Conservation (phyloP, 2,888 invertebrate species). For the Drosophila meridionalis region DNA sequence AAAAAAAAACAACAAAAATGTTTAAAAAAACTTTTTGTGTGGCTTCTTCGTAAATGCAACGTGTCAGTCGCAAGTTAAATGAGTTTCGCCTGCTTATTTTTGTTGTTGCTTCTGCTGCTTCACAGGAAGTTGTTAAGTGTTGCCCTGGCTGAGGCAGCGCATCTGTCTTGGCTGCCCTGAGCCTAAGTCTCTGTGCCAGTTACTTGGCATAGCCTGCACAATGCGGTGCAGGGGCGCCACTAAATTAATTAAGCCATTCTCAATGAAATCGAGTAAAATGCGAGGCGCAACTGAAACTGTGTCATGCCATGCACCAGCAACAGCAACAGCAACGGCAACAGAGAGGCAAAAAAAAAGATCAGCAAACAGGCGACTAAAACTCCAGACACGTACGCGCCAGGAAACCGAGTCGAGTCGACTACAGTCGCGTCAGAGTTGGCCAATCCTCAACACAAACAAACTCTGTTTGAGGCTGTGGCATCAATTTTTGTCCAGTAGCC, state of each 20-base stretch:
- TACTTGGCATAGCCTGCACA: constrained; percentile 36
- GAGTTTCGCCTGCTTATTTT: constrained; percentile 53
- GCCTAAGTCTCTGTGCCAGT: constrained; percentile 66
- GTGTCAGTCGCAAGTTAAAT: constrained; percentile 75
- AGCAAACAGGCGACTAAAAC: constrained; percentile 43
- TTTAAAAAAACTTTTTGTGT: constrained; percentile 47
- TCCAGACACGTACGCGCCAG: constrained; percentile 78
- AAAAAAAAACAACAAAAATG: constrained; percentile 29
- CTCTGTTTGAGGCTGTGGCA: constrained; percentile 52
- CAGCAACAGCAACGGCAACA: constrained; percentile 23
- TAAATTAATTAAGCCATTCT: constrained; percentile 83
- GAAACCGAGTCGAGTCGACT: constrained; percentile 44
- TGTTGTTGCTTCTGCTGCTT: constrained; percentile 17
- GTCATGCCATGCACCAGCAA: constrained; percentile 39
- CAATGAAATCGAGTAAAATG: constrained; percentile 79
- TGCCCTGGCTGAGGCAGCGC: constrained; percentile 32
- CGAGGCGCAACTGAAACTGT: constrained; percentile 64
- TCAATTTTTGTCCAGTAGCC: constrained; percentile 84
- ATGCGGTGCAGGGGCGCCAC: constrained; percentile 45
- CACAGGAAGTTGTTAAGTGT: constrained; percentile 62
- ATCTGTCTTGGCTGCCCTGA: constrained; percentile 43
- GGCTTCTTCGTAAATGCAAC: constrained; percentile 48
- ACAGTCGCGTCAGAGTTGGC: constrained; percentile 38
- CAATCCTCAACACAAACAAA: constrained; percentile 53
- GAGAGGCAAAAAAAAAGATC: constrained; percentile 11